These are phyloP conservation scores for Scolopax mira DNA, from an alignment of 2,113 vertebrate genomes.

Conservation along the genomic window DNA sequence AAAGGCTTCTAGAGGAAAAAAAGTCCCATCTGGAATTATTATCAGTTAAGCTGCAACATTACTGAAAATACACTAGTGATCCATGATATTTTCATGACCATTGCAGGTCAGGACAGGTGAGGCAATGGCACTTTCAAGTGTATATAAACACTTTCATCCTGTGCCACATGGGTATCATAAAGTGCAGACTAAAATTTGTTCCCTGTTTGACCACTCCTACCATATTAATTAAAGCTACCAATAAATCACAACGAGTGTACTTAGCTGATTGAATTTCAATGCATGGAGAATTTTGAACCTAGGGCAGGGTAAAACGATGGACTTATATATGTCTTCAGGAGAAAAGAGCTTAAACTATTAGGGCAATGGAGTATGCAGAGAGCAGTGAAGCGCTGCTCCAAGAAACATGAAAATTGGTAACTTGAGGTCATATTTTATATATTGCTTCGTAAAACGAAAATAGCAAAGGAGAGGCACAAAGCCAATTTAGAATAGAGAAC, in stretches of 20 bases:
- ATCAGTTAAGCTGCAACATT: not conserved
- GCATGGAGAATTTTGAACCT: not conserved
- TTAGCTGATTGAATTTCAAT: not conserved
- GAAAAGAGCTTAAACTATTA: conserved; percentile 28
- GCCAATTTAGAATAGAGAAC: not conserved
- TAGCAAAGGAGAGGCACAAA: not conserved
- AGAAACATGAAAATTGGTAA: conserved; percentile 13
- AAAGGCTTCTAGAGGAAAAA: not conserved
- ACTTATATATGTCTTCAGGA: not conserved
- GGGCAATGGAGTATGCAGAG: not conserved
- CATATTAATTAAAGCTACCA: not conserved
- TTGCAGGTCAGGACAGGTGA: not conserved
- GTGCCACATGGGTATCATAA: not conserved
- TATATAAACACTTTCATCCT: not conserved
- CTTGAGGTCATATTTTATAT: conserved; percentile 2
- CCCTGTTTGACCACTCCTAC: not conserved
- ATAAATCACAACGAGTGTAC: not conserved
- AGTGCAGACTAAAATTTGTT: not conserved
- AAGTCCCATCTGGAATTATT: not conserved
- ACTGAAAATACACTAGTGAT: not conserved
- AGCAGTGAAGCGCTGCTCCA: not conserved
- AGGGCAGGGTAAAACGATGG: not conserved
- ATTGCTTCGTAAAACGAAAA: not conserved
- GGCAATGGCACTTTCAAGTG: not conserved
- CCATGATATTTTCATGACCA: not conserved